Evolutionary conservation across 2,888 invertebrate genomes (phyloP), one percentile per base, ranked within the genome.

Genomic region (Pterostichus madidus): DNA sequence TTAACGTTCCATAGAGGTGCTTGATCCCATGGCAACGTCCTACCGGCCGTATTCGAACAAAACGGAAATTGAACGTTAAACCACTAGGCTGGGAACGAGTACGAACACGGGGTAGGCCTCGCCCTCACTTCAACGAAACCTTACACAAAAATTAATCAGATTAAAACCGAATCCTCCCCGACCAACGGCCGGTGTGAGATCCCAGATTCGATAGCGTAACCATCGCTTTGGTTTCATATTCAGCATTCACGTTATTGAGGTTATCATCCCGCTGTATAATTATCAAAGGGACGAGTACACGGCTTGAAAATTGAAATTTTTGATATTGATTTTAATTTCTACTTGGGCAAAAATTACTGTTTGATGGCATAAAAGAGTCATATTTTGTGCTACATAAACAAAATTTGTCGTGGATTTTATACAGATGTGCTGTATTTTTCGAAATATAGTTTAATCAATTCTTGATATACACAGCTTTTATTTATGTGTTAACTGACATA

Each of bases 61-160:
- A 49, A 13, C 68, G 68, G 68, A 71, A 71, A 71, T 71, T 71
- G 44, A 17, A 71, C 39, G 61, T 61, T 31, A 13, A 61, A 61
- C 32, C 10, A 7, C 24, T 59, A n/a, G 52, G 56, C 17, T 17
- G 52, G 52, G 52, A 5, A 52, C 52, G 13, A 52, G 52, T 13
- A 52, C 52, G 13, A 52, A 56, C 13, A 10, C 56, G 13, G 56
- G 56, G 56, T 61, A 32, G 61, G 61, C 61, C 32, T 31, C 8
- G 6, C 32, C 56, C 56, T 39, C 39, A 8, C 39, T 8, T 39
- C 39, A 39, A 1, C 32, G 35, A 64, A 64, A 64, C 64, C 64
- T 64, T 64, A 64, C 64, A 64, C 32, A 64, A 71, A 71, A 71
- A 71, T 71, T 71, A 71, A 71, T 71, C 68, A 71, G 68, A 71